Base-by-base conservation (phyloP, 1,140 invertebrate genomes). In the Forficula auricularia region DNA sequence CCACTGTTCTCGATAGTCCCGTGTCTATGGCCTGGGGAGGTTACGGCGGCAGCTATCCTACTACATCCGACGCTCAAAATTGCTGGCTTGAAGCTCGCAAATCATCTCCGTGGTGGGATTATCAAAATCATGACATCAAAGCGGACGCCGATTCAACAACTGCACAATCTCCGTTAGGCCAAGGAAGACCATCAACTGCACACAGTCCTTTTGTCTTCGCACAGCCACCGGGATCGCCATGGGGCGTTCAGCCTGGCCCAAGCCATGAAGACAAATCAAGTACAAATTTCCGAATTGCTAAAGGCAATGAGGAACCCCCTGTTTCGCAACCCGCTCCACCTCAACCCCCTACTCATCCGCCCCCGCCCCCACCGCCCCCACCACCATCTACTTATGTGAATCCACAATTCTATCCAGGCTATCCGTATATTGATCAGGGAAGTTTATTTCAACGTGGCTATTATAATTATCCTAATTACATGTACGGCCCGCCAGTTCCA, bases 1-100 rank as follows among this genome's bases (percentile, higher is more conserved):
- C 79, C 39, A 84, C 79, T 1, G 79, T 82, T 3, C 56, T 80
- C 44, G 79, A 83, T 55, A 80, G 78, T 47, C 78, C 79, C 27
- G 65, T 66, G 1, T 65, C 64, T 3, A 66, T 68, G 60, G 51
- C 53, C 18, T 70, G 66, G 66, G 57, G 60, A 19, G 61, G 62
- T 43, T 58, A 63, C 36, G 54, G 52, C 20, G 58, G 22, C 4
- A 27, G 22, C 22, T 46, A 46, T 18, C 44, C 35, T 12, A 14
- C 34, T 19, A 6, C 34, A 19, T 27, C 22, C 10, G 22, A 27
- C 36, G 4, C 22, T 4, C 22, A 27, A 10, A 27, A 27, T 27
- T 27, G 22, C 10, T 27, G 22, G 22, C 22, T 27, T 27, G 22
- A 27, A 27, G 22, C 22, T 27, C 22, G 22, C 22, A 27, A 27